Evolutionary conservation across 2,113 vertebrate species (phyloP).

Genomic region (Centropristis striata): DNA sequence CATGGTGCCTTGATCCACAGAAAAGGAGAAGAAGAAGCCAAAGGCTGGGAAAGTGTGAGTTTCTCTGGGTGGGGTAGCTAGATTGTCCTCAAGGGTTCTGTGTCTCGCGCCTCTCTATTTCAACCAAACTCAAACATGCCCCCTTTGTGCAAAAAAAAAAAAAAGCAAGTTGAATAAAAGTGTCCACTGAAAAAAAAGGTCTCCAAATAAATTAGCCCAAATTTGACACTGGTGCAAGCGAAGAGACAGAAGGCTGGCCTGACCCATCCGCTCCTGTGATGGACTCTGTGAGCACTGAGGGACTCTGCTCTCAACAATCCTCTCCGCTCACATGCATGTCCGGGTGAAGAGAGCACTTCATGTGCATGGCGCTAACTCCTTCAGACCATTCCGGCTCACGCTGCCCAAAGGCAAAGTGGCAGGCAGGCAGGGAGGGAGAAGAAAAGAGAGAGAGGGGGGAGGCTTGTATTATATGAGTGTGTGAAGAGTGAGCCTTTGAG

Average conservation of each 20-base stretch:
- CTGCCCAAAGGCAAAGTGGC: constrained; percentile 81
- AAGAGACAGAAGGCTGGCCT: constrained; percentile 45
- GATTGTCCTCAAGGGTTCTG: constrained; percentile 60
- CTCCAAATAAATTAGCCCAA: constrained; percentile 49
- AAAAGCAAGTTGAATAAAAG: not conserved
- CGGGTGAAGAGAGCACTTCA: constrained; percentile 75
- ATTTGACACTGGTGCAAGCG: constrained; percentile 23
- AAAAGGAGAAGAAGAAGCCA: constrained; percentile 10
- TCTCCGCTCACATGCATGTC: constrained; percentile 69
- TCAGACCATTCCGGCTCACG: constrained; percentile 78
- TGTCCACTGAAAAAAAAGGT: constrained; percentile 9
- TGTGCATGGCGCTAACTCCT: constrained; percentile 79
- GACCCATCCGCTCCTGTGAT: constrained; percentile 56
- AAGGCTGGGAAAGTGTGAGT: constrained; percentile 24
- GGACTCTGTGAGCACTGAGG: constrained; percentile 64
- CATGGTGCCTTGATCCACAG: constrained; percentile 31
- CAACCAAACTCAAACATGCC: constrained; percentile 36
- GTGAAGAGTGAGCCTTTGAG: constrained; percentile 68
- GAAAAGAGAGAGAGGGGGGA: not conserved
- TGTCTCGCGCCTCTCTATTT: constrained; percentile 67
- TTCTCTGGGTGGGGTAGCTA: constrained; percentile 60
- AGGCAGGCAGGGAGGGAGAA: constrained; percentile 38
- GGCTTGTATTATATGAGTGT: constrained; percentile 64
- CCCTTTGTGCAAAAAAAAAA: constrained; percentile 27
- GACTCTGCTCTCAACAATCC: constrained; percentile 65